Base-by-base conservation (phyloP, 2,797 vertebrate genomes). In the Chrosomus eos region DNA sequence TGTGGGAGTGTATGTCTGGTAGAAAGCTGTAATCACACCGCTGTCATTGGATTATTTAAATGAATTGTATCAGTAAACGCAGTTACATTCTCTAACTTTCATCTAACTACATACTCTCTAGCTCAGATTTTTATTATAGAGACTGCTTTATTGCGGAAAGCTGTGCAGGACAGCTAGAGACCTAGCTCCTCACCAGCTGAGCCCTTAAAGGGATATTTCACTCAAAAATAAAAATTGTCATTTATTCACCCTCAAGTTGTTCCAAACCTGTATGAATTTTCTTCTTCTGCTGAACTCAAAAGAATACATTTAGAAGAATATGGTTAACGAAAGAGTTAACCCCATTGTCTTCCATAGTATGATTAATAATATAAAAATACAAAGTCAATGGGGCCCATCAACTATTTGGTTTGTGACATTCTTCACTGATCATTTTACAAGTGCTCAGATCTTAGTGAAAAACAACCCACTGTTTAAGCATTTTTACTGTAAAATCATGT, bases 1-100 rank as follows among this genome's bases (percentile, higher is more conserved):
- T 83, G 88, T 91, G 88, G 87, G 89, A 82, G 90, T 43, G 60
- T 64, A 48, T 75, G 43, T 51, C 73, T 82, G 80, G 14, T n/a
- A 33, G 58, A 76, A 67, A 83, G 28, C 58, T 45, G 62, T 6
- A 71, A 51, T 70, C 64, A 45, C 31, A 38, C 43, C 33, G 0
- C 76, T 62, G 48, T 55, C 78, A n/a, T n/a, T n/a, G n/a, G n/a
- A n/a, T n/a, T n/a, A n/a, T n/a, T n/a, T n/a, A n/a, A n/a, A n/a
- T n/a, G n/a, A n/a, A n/a, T n/a, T n/a, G n/a, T n/a, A n/a, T n/a
- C n/a, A n/a, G n/a, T n/a, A n/a, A n/a, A n/a, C n/a, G n/a, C 83
- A 77, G 21, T 81, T 53, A 79, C 89, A 87, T 86, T 87, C 80
- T 82, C 80, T 48, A 86, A 90, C 85, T 81, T 88, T 45, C 33